Evolutionary conservation across 2,113 vertebrate species (phyloP).

Genomic region (Heptranchias perlo): DNA sequence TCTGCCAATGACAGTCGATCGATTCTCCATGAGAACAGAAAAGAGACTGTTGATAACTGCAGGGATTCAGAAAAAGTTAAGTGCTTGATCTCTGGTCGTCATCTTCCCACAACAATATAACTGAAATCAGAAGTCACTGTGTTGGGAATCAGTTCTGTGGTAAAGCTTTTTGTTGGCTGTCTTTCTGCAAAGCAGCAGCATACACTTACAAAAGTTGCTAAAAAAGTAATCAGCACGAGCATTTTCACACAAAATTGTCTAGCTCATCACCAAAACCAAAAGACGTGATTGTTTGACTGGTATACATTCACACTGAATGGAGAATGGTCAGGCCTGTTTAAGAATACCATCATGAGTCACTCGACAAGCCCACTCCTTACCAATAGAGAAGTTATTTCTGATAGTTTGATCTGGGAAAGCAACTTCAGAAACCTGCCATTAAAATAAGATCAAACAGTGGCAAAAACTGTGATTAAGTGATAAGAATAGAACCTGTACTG

Average conservation of each 20-base stretch:
- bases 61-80: no score
- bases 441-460: neutral
- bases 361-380: neutral
- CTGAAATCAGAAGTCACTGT: neutral
- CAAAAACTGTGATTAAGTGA: neutral
- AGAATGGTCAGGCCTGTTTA: neutral
- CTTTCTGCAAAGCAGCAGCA: neutral
- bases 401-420: neutral
- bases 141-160: neutral
- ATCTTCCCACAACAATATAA: neutral
- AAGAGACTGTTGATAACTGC: neutral
- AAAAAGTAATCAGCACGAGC: neutral
- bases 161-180: neutral
- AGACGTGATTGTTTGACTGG: neutral
- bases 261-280: neutral
- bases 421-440: neutral
- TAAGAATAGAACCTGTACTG: neutral
- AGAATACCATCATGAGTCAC: neutral
- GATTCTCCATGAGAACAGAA: neutral
- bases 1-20: neutral
- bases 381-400: neutral
- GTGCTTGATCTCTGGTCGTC: neutral
- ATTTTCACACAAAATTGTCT: neutral
- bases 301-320: neutral
- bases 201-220: neutral